Evolutionary conservation across 2,797 vertebrate species (phyloP).

Genomic region (Scyliorhinus canicula): DNA sequence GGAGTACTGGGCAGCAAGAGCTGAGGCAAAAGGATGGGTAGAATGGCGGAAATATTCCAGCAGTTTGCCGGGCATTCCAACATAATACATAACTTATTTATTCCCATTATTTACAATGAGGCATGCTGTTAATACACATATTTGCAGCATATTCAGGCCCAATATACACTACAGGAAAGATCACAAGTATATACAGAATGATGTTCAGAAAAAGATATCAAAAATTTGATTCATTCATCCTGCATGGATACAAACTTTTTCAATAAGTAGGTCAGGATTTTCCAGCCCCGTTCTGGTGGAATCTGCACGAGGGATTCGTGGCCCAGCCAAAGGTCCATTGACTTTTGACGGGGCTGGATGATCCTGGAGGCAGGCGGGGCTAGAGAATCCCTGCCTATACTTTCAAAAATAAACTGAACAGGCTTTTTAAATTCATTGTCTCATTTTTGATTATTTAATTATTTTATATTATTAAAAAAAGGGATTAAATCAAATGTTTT

Average conservation of each 20-base stretch:
- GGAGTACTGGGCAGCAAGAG: not conserved
- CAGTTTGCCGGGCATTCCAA: not conserved
- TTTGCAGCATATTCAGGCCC: not conserved
- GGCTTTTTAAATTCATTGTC: not conserved
- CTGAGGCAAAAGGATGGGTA: not conserved
- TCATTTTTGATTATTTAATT: slow-evolving; percentile 17
- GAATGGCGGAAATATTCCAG: not conserved
- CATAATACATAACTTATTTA: not conserved
- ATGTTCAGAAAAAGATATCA: not conserved
- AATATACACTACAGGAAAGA: not conserved
- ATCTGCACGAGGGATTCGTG: no score
- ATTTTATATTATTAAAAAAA: not conserved
- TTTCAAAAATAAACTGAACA: not conserved
- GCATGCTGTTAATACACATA: not conserved
- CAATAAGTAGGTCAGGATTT: not conserved
- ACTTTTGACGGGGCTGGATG: no score
- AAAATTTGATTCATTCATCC: not conserved
- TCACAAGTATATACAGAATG: not conserved
- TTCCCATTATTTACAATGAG: not conserved
- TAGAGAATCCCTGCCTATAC: not conserved
- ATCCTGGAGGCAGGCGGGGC: no score
- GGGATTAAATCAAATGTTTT: slow-evolving; percentile 10
- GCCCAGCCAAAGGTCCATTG: no score
- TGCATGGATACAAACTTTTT: not conserved
- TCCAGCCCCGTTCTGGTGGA: no score